phyloP scores from a whole-genome alignment of 2,113 vertebrate species.

The Hypanus sabinus region DNA sequence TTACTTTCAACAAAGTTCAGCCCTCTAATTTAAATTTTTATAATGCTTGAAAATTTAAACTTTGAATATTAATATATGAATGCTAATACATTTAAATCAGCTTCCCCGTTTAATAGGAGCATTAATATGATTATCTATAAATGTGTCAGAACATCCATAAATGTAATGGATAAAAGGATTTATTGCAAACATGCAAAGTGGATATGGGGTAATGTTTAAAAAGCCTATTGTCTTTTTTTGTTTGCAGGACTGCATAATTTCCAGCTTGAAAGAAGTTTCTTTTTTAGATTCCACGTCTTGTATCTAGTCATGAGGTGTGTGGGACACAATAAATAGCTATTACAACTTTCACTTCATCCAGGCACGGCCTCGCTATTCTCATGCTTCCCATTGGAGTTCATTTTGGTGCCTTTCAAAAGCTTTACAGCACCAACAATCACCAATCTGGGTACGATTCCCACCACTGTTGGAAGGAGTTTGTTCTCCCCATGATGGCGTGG shows the following conservation, averaged over 20 bases:
- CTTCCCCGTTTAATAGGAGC: neutral
- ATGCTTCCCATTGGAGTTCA: too few relatives aligned
- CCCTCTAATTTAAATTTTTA: neutral
- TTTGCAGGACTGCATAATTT: neutral
- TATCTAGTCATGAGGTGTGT: neutral
- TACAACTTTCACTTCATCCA: neutral
- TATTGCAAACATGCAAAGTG: neutral
- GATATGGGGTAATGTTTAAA: neutral
- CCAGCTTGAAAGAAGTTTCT: neutral
- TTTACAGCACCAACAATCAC: too few relatives aligned
- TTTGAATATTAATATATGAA: neutral
- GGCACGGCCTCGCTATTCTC: neutral
- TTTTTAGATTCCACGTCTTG: neutral
- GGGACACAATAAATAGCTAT: neutral
- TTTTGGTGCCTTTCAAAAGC: neutral
- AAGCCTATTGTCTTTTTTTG: neutral
- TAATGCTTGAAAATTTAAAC: neutral
- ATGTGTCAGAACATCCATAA: neutral
- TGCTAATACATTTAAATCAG: neutral
- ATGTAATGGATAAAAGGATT: conserved; percentile 3
- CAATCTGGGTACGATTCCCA: too few relatives aligned
- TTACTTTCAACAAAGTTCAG: neutral
- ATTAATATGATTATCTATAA: neutral
- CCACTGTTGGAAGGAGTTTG: too few relatives aligned
- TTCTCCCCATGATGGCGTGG: too few relatives aligned